A percentile compares a stretch with the other conserved stretches of the same genome.
These are phyloP conservation scores for Drosophila pegasa DNA, from an alignment of 2,888 invertebrate species.

Conservation along the genomic window DNA sequence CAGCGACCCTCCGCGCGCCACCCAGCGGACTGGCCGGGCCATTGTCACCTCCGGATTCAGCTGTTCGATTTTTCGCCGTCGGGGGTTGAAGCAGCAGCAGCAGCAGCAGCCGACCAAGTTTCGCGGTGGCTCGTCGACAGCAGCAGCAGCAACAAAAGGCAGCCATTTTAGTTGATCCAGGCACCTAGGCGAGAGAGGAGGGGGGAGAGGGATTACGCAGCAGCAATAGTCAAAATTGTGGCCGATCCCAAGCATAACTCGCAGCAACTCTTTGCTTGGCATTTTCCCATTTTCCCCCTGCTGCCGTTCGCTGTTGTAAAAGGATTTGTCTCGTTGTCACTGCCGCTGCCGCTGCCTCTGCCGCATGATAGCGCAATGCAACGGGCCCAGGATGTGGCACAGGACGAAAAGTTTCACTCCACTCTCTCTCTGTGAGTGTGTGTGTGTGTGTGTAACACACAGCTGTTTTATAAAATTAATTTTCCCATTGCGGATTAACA, in stretches of 20 bases:
- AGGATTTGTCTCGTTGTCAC: constrained; percentile 80
- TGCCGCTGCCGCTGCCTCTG: constrained; percentile 29
- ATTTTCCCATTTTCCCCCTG: constrained; percentile 55
- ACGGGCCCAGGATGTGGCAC: constrained; percentile 27
- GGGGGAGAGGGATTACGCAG: constrained; percentile 14
- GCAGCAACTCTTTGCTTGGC: constrained; percentile 64
- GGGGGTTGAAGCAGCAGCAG: constrained; percentile 56
- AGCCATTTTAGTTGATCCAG: constrained; percentile 51
- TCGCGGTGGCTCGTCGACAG: constrained; percentile 22
- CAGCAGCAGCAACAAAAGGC: constrained; percentile 37
- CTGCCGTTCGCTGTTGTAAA: constrained; percentile 52
- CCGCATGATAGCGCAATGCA: constrained; percentile 40
- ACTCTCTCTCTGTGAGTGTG: neutral
- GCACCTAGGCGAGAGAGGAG: constrained; percentile 29
- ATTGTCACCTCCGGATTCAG: constrained; percentile 64
- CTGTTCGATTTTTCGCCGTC: constrained; percentile 57
- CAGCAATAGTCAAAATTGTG: constrained; percentile 17
- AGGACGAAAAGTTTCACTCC: constrained; percentile 30
- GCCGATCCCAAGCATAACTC: constrained; percentile 29
- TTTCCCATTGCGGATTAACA: constrained; percentile 83
- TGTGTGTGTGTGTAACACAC: constrained; percentile 52
- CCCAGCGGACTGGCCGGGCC: constrained; percentile 8
- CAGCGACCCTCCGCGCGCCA: no score
- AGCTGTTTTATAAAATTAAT: constrained; percentile 82
- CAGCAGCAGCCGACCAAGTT: constrained; percentile 19